A percentile compares a stretch with the other conserved stretches of the same genome.
phyloP scores from a whole-genome alignment of 2,797 vertebrate species.

The Tauraco hartlaubi region DNA sequence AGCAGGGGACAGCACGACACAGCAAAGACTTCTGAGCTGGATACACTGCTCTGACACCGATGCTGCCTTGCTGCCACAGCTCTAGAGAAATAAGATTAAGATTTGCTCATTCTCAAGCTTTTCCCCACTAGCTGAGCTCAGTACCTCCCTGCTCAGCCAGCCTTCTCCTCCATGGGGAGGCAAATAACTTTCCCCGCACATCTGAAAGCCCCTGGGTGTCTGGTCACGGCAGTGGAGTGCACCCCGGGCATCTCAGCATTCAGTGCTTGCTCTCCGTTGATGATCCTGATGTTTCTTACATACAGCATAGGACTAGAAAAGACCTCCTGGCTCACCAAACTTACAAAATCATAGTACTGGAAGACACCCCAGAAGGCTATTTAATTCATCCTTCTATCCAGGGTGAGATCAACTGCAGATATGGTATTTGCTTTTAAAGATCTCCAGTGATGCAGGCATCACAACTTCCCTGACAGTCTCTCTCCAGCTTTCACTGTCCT shows the following conservation, averaged over 20 bases:
- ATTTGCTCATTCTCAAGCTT: not conserved
- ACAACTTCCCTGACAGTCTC: not conserved
- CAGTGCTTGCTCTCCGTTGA: not conserved
- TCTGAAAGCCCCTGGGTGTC: not conserved
- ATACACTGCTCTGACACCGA: not conserved
- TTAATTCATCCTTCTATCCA: not conserved
- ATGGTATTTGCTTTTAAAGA: not conserved
- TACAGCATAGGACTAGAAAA: not conserved
- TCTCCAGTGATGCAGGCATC: not conserved
- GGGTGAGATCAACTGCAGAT: slow-evolving; percentile 8
- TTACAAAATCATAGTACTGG: not conserved
- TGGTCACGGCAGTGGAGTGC: not conserved
- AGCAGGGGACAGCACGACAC: accelerated
- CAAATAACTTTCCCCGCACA: not conserved
- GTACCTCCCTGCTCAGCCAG: not conserved
- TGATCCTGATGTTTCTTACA: not conserved
- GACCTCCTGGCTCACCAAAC: not conserved
- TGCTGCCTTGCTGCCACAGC: not conserved
- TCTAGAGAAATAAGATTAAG: not conserved
- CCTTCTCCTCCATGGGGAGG: not conserved
- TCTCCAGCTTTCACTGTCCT: not conserved
- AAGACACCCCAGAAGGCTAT: not conserved
- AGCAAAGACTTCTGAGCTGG: not conserved
- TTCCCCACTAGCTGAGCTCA: not conserved
- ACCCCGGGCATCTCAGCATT: accelerated